phyloP scores from a whole-genome alignment of 2,888 invertebrate genomes.

The Periphyllus acericola region DNA sequence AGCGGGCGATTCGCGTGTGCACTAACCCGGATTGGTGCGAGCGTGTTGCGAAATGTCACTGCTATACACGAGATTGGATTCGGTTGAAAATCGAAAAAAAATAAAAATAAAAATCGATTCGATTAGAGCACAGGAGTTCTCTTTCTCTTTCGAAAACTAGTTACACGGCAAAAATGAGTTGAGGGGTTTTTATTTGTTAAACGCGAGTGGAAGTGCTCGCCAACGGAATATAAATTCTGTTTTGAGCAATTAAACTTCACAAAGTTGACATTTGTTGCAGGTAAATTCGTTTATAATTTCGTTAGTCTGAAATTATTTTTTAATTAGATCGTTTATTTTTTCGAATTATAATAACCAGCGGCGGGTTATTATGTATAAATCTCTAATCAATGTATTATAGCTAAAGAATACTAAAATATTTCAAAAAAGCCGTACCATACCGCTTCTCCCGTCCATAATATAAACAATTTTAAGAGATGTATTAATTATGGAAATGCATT shows the following conservation, averaged over 20 bases:
- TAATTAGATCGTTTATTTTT: not conserved
- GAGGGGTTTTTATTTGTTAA: too few relatives aligned
- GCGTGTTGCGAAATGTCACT: not conserved
- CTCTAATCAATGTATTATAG: not conserved
- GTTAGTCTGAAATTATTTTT: conserved; percentile 8
- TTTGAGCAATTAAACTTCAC: not conserved
- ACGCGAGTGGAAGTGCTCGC: not conserved
- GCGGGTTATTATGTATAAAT: not conserved
- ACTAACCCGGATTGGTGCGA: not conserved
- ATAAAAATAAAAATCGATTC: conserved; percentile 22
- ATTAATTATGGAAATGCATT: too few relatives aligned
- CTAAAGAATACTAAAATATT: not conserved
- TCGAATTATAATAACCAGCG: not conserved
- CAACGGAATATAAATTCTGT: not conserved
- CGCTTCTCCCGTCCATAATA: too few relatives aligned
- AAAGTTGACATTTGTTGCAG: not conserved
- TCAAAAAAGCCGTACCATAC: not conserved
- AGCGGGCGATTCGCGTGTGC: not conserved
- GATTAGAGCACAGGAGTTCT: not conserved
- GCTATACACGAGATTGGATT: not conserved
- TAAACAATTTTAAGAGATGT: too few relatives aligned
- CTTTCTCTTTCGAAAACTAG: not conserved
- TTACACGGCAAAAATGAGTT: not conserved
- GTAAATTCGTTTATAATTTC: not conserved
- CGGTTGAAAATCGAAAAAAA: too few relatives aligned